Base-by-base conservation (phyloP, 1,140 invertebrate genomes). In the Bombyx mandarina region DNA sequence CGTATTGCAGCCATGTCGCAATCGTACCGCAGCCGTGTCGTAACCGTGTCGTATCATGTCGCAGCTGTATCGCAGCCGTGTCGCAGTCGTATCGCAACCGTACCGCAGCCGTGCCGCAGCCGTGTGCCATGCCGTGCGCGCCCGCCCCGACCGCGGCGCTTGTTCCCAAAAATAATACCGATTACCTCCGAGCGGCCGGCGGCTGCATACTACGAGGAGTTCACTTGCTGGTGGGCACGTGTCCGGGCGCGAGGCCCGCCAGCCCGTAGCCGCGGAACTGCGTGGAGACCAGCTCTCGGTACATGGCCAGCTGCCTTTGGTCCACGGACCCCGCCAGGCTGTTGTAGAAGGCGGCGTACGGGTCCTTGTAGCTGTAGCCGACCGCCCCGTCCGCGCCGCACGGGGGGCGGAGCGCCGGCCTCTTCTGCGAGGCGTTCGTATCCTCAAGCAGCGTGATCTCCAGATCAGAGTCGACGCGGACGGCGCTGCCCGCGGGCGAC, bases 371-470 rank as follows among this genome's bases (percentile, higher is more conserved):
- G 0, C 75, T 74, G 8, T 67, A 53, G 12, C 55, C 65, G 1
- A 77, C 70, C 0, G 73, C 63, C 55, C 77, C 75, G 48, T 71
- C 68, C 1, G 69, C 75, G 18, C 67, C 73, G 0, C 66, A 69
- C 0, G 82, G 76, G 26, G 0, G 77, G 77, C 0, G 71, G 62
- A 86, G 72, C 3, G 79, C 54, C 8, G 66, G 50, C 51, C 81
- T 77, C 54, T 79, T 75, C 6, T 59, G 52, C 8, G 0, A 81
- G 73, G 71, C 73, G n/a, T 78, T 78, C 0, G 73, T 61, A 57
- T 80, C 82, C 6, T 81, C 87, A 2, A 92, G 90, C 62, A 92
- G 64, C 0, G 90, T 92, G 45, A 92, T 92, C 75, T 92, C 91
- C 53, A 92, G 65, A 67, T 91, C 91, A 0, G 89, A 89, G 1